These are phyloP conservation scores for Nemotelus nigrinus DNA, from an alignment of 2,888 invertebrate genomes.

Conservation along the genomic window DNA sequence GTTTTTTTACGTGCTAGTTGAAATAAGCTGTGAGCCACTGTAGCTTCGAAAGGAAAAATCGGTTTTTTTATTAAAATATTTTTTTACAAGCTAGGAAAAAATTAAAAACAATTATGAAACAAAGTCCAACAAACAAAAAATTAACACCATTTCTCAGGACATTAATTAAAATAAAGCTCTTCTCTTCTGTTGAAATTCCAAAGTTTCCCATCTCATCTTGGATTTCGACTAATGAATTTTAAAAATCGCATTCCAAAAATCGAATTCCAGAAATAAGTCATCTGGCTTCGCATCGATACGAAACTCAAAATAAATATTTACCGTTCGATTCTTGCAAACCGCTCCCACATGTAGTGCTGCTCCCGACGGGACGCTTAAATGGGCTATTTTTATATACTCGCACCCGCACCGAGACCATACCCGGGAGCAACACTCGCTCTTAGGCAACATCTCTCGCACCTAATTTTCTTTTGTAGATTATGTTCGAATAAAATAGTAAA, in stretches of 20 bases:
- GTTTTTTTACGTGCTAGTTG: too few species aligned
- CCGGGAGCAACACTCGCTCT: background rate
- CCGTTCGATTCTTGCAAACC: slow-evolving; percentile 26
- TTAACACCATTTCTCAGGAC: too few species aligned
- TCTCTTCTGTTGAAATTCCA: too few species aligned
- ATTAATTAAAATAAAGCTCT: too few species aligned
- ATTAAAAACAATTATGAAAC: too few species aligned
- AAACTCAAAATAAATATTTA: slow-evolving; percentile 27
- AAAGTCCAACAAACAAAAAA: too few species aligned
- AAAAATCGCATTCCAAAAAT: background rate
- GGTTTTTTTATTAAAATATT: too few species aligned
- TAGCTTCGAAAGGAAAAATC: too few species aligned
- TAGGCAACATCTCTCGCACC: slow-evolving; percentile 1
- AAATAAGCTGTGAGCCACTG: too few species aligned
- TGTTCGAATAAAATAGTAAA: background rate
- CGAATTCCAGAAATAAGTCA: slow-evolving; percentile 20
- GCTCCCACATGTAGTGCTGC: slow-evolving; percentile 13
- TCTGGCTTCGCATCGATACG: background rate
- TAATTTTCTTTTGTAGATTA: slow-evolving; percentile 2
- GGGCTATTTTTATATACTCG: background rate
- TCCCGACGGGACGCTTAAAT: slow-evolving; percentile 6
- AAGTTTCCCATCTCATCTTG: too few species aligned
- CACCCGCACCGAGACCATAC: background rate
- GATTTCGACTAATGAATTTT: too few species aligned
- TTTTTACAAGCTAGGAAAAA: too few species aligned